Percentiles rank a stretch among this genome's conserved stretches.
Evolutionary conservation across 2,113 vertebrate genomes (phyloP).

Genomic region (Eulemur macaco): DNA sequence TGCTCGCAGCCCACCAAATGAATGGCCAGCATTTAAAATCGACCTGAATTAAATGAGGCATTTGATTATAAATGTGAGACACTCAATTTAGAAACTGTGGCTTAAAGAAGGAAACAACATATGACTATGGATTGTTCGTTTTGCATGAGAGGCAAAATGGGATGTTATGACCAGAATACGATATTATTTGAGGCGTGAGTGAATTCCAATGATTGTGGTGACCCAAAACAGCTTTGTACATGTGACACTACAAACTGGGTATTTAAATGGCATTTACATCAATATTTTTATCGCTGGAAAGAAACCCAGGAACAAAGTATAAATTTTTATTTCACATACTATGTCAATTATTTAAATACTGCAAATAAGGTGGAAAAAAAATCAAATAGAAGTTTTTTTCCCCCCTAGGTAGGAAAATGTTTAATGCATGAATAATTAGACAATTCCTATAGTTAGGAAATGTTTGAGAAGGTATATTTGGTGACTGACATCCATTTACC

Average conservation of each 20-base stretch:
- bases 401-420: neutral
- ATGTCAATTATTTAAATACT: slow-evolving; percentile 17
- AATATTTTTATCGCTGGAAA: slow-evolving; percentile 36
- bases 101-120: slow-evolving; percentile 38
- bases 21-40: slow-evolving; percentile 79
- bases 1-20: slow-evolving; percentile 70
- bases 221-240: neutral
- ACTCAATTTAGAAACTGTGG: slow-evolving; percentile 65
- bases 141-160: slow-evolving; percentile 71
- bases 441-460: neutral
- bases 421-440: slow-evolving; percentile 12
- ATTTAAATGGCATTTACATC: slow-evolving; percentile 23
- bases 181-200: slow-evolving; percentile 21
- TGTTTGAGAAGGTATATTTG: neutral
- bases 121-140: slow-evolving; percentile 55
- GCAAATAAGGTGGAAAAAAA: neutral
- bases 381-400: neutral
- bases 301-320: neutral
- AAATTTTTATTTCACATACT: neutral
- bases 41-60: slow-evolving; percentile 79
- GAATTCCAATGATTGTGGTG: neutral
- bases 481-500: neutral
- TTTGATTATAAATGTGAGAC: slow-evolving; percentile 79
- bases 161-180: slow-evolving; percentile 34
- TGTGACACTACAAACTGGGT: neutral